phyloP scores from a whole-genome alignment of 2,113 vertebrate species.

The Boleophthalmus pectinirostris region DNA sequence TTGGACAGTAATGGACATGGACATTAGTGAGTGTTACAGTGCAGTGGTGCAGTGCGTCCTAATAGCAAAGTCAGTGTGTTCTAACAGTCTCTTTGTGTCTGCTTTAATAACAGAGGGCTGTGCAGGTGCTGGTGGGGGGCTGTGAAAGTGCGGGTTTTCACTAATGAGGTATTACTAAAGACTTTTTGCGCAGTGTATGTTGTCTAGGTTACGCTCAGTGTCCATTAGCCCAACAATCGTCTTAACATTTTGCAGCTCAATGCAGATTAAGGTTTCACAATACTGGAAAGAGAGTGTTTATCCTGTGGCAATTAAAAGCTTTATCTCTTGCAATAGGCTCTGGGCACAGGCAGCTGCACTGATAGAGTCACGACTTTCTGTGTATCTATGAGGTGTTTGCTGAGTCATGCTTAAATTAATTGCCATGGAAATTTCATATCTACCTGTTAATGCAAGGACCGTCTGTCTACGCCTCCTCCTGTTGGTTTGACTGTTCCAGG shows the following conservation, averaged over 20 bases:
- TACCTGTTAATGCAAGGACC: too few relatives aligned
- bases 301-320: too few relatives aligned
- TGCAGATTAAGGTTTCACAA: background rate
- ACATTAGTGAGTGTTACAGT: slow-evolving; percentile 1
- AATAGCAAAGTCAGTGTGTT: background rate
- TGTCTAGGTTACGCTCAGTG: background rate
- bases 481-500: too few relatives aligned
- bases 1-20: slow-evolving; percentile 6
- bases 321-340: too few relatives aligned
- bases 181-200: background rate
- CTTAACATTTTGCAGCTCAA: background rate
- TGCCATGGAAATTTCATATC: too few relatives aligned
- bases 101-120: background rate
- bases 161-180: background rate
- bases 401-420: too few relatives aligned
- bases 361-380: too few relatives aligned
- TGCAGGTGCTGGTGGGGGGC: background rate
- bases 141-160: background rate
- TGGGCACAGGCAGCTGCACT: too few relatives aligned
- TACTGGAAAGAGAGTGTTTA: background rate
- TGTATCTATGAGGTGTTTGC: too few relatives aligned
- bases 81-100: background rate
- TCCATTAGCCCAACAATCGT: background rate
- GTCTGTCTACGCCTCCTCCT: too few relatives aligned
- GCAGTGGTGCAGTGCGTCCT: background rate